Conservation (phyloP, 2,888 invertebrate species). For the Leptinotarsa haldemani region DNA sequence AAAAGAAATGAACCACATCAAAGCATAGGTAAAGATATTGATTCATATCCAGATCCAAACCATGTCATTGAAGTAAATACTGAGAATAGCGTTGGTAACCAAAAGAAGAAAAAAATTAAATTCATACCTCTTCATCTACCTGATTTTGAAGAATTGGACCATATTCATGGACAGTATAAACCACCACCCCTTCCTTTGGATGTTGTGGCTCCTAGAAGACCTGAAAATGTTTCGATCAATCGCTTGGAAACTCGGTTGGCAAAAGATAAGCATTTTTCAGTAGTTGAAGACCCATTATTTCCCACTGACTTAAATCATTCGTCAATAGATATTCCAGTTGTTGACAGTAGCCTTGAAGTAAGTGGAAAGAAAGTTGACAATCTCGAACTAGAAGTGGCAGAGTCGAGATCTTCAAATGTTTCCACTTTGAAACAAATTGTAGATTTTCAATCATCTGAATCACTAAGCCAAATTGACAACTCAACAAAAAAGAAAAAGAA, state of each 20-base stretch:
- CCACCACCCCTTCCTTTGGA: background rate
- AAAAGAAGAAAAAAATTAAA: background rate
- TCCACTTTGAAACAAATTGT: background rate
- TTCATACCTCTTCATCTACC: background rate
- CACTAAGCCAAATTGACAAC: no score
- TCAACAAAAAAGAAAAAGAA: no score
- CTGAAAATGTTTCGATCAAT: constrained; percentile 5
- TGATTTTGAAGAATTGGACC: constrained; percentile 1
- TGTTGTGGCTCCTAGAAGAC: background rate
- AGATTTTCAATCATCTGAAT: no score
- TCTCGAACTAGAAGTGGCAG: background rate
- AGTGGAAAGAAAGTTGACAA: background rate
- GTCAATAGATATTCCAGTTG: background rate
- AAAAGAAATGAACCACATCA: no score
- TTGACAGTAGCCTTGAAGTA: background rate
- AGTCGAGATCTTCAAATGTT: background rate
- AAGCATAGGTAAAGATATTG: no score
- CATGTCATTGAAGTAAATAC: background rate
- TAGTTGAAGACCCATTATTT: background rate
- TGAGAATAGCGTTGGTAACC: background rate
- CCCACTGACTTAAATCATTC: background rate
- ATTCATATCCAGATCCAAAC: no score
- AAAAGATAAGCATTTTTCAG: no score
- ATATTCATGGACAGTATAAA: background rate
- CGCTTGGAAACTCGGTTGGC: background rate